Conservation (phyloP, 64 coral and sea anemone species). For the Actinia equina region DNA sequence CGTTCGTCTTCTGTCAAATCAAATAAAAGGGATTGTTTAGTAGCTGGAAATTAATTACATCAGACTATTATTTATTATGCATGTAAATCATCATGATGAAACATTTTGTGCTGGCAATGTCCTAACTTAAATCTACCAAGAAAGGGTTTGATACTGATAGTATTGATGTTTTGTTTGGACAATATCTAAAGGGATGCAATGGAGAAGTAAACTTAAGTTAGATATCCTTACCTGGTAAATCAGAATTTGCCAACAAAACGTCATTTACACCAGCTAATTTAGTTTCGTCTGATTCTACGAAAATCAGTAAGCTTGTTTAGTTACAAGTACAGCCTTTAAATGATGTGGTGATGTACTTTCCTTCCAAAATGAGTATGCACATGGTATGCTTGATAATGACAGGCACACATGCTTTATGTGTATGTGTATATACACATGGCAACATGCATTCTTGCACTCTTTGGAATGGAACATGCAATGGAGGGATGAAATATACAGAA, state of each 20-base stretch:
- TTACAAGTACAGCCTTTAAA: neutral
- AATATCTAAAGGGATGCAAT: neutral
- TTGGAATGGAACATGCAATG: neutral
- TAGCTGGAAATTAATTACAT: neutral
- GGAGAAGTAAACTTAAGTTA: neutral
- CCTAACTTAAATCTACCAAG: too few relatives aligned
- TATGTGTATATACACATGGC: too few relatives aligned
- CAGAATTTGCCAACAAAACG: neutral
- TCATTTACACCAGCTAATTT: slow-evolving; percentile 7
- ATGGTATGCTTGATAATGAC: neutral
- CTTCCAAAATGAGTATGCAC: neutral
- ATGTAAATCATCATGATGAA: too few relatives aligned
- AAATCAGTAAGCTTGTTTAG: neutral
- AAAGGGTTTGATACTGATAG: too few relatives aligned
- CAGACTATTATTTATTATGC: too few relatives aligned
- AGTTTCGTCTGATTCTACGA: slow-evolving; percentile 1
- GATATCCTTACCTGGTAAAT: neutral
- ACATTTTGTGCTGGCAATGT: too few relatives aligned
- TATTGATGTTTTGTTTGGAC: too few relatives aligned
- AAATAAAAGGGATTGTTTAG: neutral
- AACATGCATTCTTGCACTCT: neutral
- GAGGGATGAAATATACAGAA: neutral
- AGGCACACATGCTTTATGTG: too few relatives aligned
- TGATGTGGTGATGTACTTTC: neutral
- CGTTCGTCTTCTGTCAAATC: neutral